Evolutionary conservation across 2,888 invertebrate species (phyloP).

Genomic region (Boloria selene): DNA sequence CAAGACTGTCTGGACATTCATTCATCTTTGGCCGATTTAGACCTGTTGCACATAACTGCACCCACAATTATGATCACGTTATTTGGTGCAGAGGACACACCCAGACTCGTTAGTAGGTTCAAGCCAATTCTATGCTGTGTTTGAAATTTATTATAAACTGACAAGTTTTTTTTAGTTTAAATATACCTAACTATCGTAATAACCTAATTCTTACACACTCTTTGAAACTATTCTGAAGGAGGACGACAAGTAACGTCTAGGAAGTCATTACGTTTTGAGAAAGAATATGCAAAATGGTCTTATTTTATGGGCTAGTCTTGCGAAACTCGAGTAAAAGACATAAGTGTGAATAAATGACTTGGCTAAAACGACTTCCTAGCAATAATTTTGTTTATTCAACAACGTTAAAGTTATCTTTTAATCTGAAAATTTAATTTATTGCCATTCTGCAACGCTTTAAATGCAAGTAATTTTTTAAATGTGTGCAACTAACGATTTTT

Average conservation of each 20-base stretch:
- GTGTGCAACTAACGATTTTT: slow-evolving; percentile 34
- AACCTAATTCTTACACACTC: slow-evolving; percentile 13
- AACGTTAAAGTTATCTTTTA: slow-evolving; percentile 38
- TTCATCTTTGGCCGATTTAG: slow-evolving; percentile 47
- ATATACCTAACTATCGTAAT: slow-evolving; percentile 16
- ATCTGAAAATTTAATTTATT: slow-evolving; percentile 35
- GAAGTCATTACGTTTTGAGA: slow-evolving; percentile 36
- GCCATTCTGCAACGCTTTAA: slow-evolving; percentile 33
- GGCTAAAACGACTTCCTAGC: slow-evolving; percentile 40
- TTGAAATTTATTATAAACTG: slow-evolving; percentile 46
- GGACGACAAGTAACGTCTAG: slow-evolving; percentile 31
- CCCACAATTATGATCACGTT: slow-evolving; percentile 72
- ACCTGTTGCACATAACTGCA: slow-evolving; percentile 70
- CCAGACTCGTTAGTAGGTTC: slow-evolving; percentile 69
- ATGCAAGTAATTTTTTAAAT: slow-evolving; percentile 33
- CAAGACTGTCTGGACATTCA: slow-evolving; percentile 23
- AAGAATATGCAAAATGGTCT: slow-evolving; percentile 25
- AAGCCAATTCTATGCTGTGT: slow-evolving; percentile 69
- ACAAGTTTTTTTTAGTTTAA: slow-evolving; percentile 17
- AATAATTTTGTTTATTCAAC: slow-evolving; percentile 35
- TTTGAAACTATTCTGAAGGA: slow-evolving; percentile 10
- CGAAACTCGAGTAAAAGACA: slow-evolving; percentile 28
- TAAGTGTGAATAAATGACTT: slow-evolving; percentile 31
- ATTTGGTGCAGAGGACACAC: slow-evolving; percentile 78
- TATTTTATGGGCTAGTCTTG: slow-evolving; percentile 34